Conservation (phyloP, 2,113 vertebrate species). For the Rhinolophus ferrumequinum region DNA sequence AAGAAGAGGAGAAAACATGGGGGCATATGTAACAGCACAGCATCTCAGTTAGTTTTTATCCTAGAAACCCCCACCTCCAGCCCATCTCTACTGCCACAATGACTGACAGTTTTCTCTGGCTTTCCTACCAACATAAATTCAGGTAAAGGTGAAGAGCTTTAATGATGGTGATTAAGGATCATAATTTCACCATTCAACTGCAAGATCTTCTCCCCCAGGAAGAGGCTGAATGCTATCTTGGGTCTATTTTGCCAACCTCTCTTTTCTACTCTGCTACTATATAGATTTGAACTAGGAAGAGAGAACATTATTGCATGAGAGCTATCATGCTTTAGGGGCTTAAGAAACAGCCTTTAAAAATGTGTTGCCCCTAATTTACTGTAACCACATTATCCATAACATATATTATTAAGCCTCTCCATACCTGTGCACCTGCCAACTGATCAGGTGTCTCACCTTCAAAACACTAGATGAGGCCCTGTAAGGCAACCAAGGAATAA, state of each 20-base stretch:
- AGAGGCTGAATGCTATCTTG: not conserved
- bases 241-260: not conserved
- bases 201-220: not conserved
- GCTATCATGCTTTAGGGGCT: not conserved
- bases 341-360: constrained; percentile 25
- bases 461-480: not conserved
- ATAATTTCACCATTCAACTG: not conserved
- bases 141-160: not conserved
- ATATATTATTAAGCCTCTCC: not conserved
- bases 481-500: not conserved
- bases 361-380: accelerated
- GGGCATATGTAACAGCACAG: not conserved
- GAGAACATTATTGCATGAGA: not conserved
- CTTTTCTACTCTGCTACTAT: not conserved
- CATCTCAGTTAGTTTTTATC: not conserved
- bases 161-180: not conserved
- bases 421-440: not conserved
- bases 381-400: not conserved
- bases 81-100: not conserved
- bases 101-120: not conserved
- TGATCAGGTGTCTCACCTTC: not conserved
- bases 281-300: not conserved
- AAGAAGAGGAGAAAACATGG: not conserved
- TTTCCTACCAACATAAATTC: not conserved
- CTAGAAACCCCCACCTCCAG: not conserved